Evolutionary conservation across 2,797 vertebrate genomes (phyloP), one percentile per base, ranked within the genome.

Genomic region (Sciurus vulgaris): DNA sequence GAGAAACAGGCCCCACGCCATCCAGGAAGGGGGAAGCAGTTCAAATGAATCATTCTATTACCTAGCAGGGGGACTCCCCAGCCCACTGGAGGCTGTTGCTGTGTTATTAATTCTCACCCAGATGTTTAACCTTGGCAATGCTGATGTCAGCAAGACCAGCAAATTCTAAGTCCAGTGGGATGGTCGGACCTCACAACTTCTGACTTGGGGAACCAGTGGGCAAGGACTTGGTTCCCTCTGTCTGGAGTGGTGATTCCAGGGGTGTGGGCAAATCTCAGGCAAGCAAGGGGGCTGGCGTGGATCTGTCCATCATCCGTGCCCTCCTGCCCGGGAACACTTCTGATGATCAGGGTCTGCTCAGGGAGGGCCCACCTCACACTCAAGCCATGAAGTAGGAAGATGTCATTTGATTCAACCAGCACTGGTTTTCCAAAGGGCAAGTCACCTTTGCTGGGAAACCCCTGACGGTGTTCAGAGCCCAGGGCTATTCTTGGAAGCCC

Each of bases 1-100:
- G 65, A 49, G 51, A 89, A 77, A 28, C 51, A 84, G 91, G 70
- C 15, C 61, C 89, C 76, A 65, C 35, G 6, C 82, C 93, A 73
- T 92, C 85, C 47, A 11, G 61, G 49, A 93, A 97, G 87, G 63
- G 35, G 63, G 51, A 95, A 44, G 77, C 11, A 61, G 81, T 94
- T 97, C 69, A 93, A 92, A 97, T 73, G 77, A 97, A 86, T 94
- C 51, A 87, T 94, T 97, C 93, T 95, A 69, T 96, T 95, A 97
- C 97, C 90, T 93, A 65, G 85, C 0, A 1, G n/a, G 67, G 61
- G 96, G 70, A 83, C 76, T 74, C 95, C 11, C 1, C 5, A 7
- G 83, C 95, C 61, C 28, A 77, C 65, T 56, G 79, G 85, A 93
- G 94, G 73, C 26, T 83, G 83, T 67, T 30, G 72, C 85, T 0